Base-by-base conservation (phyloP, 1,140 invertebrate species). In the Arion vulgaris region DNA sequence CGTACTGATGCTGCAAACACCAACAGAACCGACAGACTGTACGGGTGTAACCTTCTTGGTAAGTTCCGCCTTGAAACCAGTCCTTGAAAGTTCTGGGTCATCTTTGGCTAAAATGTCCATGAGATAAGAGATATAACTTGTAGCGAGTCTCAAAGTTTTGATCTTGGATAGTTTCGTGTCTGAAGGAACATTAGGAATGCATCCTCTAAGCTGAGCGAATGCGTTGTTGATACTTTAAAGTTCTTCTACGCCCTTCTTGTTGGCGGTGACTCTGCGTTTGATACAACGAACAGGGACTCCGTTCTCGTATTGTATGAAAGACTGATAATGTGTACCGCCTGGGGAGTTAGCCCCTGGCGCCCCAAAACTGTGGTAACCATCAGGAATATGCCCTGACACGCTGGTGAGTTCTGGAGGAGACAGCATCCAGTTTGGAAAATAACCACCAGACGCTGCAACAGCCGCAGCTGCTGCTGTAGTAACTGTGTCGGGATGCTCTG, bases 201-300 rank as follows among this genome's bases (percentile, higher is more conserved):
- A 96, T 81, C 98, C 97, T 4, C 98, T 92, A 0, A 99, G 93
- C 89, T 97, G 95, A 0, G 96, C 95, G 89, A 98, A 99, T 0
- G 97, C 98, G 82, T 96, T 97, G 93, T 99, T 99, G 85, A 99
- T 98, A 85, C 96, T 97, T n/a, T 91, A 97, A 96, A 0, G 98
- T 99, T 80, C 94, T 89, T 87, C 97, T 92, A 62, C 97, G 92
- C 91, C 99, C 98, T 91, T 99, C 92, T 97, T 97, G 91, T 99
- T 99, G 41, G 97, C 90, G 4, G 89, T 90, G 19, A 88, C 87
- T 62, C 90, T 77, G 74, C 89, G 81, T 85, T 91, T 91, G 39
- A 90, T 83, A 80, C 86, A 87, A 1, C 89, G 80, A 26, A 88
- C 85, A 34, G 85, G 86, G 19, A 85, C 85, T 38, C 82, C 83